Percentiles rank a stretch among this genome's conserved stretches.
Conservation (phyloP, 2,797 vertebrate species). For the Enteromius treurensis region DNA sequence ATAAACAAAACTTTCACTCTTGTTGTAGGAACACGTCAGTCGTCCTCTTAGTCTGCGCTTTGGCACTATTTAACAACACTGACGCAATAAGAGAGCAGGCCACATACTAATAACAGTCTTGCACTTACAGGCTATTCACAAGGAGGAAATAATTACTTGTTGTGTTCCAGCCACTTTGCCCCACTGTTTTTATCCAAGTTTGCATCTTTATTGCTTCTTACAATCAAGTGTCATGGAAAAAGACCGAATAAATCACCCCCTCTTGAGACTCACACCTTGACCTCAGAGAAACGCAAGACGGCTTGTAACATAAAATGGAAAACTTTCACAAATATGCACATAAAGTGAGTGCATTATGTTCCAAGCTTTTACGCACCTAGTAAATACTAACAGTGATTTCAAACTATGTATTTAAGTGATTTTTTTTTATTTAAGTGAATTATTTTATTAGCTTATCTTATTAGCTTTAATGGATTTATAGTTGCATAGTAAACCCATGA, state of each 20-base stretch:
- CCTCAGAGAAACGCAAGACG: neutral
- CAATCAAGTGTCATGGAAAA: constrained; percentile 34
- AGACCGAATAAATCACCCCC: neutral
- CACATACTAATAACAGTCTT: constrained; percentile 40
- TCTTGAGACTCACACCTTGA: constrained; percentile 8
- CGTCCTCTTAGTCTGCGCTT: constrained; percentile 17
- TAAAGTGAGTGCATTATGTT: neutral
- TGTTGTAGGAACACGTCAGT: constrained; percentile 28
- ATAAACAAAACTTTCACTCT: constrained; percentile 40
- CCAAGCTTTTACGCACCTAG: neutral
- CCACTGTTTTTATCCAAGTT: constrained; percentile 39
- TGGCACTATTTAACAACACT: constrained; percentile 27
- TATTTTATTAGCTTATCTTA: neutral
- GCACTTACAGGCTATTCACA: constrained; percentile 14
- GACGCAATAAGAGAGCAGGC: constrained; percentile 17
- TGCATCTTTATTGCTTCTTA: constrained; percentile 31
- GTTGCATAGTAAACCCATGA: neutral
- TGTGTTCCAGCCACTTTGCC: constrained; percentile 30
- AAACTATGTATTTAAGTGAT: neutral
- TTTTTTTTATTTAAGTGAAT: neutral
- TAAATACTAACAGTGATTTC: neutral
- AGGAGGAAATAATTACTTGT: constrained; percentile 40
- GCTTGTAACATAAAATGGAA: constrained; percentile 5
- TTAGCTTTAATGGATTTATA: neutral
- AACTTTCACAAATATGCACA: neutral